Evolutionary conservation across 1,140 invertebrate species (phyloP).

Genomic region (Drosophila grimshawi): DNA sequence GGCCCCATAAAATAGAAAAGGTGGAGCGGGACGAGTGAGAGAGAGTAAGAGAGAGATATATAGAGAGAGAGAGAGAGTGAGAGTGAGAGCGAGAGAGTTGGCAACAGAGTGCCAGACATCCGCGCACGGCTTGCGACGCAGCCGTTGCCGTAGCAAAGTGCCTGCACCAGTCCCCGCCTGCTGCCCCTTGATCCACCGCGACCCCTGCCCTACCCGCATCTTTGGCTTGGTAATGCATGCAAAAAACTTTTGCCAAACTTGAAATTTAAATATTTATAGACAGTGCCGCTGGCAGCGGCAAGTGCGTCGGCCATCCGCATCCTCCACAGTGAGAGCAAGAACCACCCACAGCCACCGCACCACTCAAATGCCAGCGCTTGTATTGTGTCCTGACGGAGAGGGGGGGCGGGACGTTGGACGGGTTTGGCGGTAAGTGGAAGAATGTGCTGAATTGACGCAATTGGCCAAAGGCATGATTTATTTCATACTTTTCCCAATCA

Average conservation of each 20-base stretch:
- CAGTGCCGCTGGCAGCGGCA: slow-evolving; percentile 62
- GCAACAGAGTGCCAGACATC: slow-evolving; percentile 17
- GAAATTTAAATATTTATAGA: slow-evolving; percentile 84
- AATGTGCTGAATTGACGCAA: slow-evolving; percentile 82
- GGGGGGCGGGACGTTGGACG: neutral
- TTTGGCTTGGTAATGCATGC: slow-evolving; percentile 70
- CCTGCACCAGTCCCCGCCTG: neutral
- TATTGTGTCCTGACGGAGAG: slow-evolving; percentile 33
- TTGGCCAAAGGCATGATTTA: slow-evolving; percentile 80
- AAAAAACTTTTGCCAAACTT: slow-evolving; percentile 83
- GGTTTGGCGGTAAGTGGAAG: slow-evolving; percentile 22
- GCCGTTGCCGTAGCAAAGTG: slow-evolving; percentile 49
- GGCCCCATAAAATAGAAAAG: neutral
- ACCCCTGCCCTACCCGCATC: slow-evolving; percentile 1
- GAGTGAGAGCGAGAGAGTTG: too few relatives aligned
- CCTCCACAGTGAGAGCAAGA: neutral
- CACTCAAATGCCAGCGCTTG: slow-evolving; percentile 27
- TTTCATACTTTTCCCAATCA: slow-evolving; percentile 50
- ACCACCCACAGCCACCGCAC: slow-evolving; percentile 10
- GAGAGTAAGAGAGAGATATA: slow-evolving; percentile 25
- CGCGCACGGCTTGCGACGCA: slow-evolving; percentile 27
- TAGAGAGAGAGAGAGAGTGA: slow-evolving; percentile 14
- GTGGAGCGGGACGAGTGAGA: neutral
- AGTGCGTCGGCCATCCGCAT: slow-evolving; percentile 38
- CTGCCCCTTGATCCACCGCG: neutral